phyloP scores from a whole-genome alignment of 2,113 vertebrate species.

The Catharus fuscescens region DNA sequence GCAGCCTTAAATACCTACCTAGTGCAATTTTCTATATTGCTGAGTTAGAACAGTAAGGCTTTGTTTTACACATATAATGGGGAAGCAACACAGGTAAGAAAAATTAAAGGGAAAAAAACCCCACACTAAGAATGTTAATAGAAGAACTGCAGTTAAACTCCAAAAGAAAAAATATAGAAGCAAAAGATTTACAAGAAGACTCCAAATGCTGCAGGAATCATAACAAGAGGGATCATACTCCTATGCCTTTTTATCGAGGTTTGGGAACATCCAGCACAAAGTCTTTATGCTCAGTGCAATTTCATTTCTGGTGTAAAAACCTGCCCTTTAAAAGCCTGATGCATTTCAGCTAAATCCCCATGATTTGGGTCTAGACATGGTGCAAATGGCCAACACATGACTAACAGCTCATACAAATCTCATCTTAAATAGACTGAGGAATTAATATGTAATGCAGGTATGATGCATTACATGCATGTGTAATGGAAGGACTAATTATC shows the following conservation, averaged over 20 bases:
- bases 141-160: background rate
- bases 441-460: background rate
- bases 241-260: background rate
- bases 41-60: background rate
- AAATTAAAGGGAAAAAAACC: accelerated
- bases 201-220: background rate
- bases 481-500: background rate
- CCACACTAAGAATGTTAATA: background rate
- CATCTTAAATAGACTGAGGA: background rate
- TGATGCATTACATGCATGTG: too few species aligned
- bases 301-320: background rate
- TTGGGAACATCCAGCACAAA: background rate
- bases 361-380: background rate
- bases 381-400: accelerated
- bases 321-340: background rate
- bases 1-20: background rate
- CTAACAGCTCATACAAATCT: background rate
- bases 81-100: background rate
- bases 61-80: background rate
- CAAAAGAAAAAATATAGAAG: background rate
- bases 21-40: background rate
- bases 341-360: background rate
- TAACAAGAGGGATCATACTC: background rate
- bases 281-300: background rate
- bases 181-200: background rate